Evolutionary conservation across 2,888 invertebrate genomes (phyloP).

Genomic region (Drosophila tanythrix): DNA sequence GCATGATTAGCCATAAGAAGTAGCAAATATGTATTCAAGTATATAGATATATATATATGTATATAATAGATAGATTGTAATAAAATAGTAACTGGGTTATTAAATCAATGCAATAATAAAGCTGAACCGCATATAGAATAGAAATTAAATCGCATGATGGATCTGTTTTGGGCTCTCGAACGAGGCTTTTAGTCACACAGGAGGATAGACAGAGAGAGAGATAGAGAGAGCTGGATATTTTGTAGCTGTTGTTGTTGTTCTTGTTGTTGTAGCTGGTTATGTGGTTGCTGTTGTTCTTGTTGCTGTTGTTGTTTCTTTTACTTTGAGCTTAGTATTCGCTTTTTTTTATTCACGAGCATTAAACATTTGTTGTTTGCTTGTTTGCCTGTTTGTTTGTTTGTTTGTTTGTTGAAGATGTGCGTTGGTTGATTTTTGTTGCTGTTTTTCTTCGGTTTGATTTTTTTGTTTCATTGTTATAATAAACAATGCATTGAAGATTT

Average conservation of each 20-base stretch:
- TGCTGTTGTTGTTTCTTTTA: conserved; percentile 3
- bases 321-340: conserved; percentile 16
- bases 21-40: conserved; percentile 49
- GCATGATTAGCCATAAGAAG: conserved; percentile 56
- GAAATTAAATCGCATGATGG: conserved; percentile 84
- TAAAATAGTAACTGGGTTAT: conserved; percentile 72
- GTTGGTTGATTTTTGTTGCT: conserved; percentile 15
- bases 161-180: conserved; percentile 56
- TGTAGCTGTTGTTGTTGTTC: conserved; percentile 30
- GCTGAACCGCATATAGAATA: conserved; percentile 86
- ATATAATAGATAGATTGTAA: conserved; percentile 62
- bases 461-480: conserved; percentile 9
- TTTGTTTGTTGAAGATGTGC: conserved; percentile 15
- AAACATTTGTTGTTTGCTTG: conserved; percentile 21
- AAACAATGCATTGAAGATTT: conserved; percentile 15
- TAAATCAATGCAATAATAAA: conserved; percentile 83
- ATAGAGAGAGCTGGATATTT: conserved; percentile 28
- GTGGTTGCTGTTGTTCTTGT: conserved; percentile 24
- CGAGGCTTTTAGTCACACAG: conserved; percentile 48
- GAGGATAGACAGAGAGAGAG: conserved; percentile 47
- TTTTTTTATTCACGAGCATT: conserved; percentile 7
- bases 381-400: conserved; percentile 22
- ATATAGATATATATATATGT: conserved; percentile 31
- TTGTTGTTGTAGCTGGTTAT: conserved; percentile 14
- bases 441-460: conserved; percentile 6